Conservation (phyloP, 1,140 invertebrate species). For the Drosophila willistoni region DNA sequence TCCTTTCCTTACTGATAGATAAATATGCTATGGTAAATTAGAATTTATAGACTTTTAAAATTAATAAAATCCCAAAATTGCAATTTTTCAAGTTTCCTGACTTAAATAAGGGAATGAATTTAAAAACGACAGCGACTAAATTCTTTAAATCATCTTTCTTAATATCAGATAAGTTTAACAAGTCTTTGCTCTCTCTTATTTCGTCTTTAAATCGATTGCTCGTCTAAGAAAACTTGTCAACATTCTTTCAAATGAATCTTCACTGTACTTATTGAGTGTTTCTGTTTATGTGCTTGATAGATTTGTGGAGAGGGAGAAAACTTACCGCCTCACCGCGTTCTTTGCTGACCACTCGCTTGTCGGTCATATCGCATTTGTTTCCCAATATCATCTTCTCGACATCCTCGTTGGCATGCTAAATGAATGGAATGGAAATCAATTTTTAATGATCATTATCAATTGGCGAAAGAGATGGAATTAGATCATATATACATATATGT, state of each 20-base stretch:
- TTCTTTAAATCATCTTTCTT: too few relatives aligned
- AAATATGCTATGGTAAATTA: too few relatives aligned
- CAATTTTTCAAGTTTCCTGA: too few relatives aligned
- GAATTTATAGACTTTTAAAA: too few relatives aligned
- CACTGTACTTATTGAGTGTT: background rate
- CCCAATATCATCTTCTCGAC: constrained; percentile 99
- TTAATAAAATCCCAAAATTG: too few relatives aligned
- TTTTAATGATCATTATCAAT: constrained; percentile 1
- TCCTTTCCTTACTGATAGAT: too few relatives aligned
- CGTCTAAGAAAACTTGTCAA: background rate
- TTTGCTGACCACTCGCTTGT: constrained; percentile 96
- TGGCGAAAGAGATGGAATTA: background rate
- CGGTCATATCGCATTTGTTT: constrained; percentile 99
- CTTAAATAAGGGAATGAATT: too few relatives aligned
- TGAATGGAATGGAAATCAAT: constrained; percentile 34
- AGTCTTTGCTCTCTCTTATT: background rate
- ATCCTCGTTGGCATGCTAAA: constrained; percentile 99
- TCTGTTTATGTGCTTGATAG: constrained; percentile 1
- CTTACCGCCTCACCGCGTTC: constrained; percentile 94
- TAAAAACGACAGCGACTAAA: too few relatives aligned
- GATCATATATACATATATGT: background rate
- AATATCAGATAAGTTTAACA: too few relatives aligned
- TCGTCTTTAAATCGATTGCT: background rate
- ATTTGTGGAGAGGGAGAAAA: background rate
- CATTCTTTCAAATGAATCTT: background rate